Evolutionary conservation across 2,888 invertebrate species (phyloP), one percentile per base, ranked within the genome.

Genomic region (Morpho helenor): DNA sequence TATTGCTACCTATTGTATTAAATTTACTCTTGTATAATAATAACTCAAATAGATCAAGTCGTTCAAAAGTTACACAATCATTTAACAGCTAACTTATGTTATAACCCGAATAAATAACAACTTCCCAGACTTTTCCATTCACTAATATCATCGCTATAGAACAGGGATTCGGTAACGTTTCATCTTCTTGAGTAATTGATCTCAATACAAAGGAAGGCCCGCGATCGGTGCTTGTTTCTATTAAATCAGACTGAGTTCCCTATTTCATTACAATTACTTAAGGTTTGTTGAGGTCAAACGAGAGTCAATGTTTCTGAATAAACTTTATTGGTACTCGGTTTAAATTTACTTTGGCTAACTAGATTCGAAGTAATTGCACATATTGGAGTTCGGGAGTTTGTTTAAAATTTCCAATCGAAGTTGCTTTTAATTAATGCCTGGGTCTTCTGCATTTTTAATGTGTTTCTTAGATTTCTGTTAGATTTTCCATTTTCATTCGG

Each of bases 371-470:
- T 55, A 49, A 54, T 54, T 49, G 62, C 64, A 63, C 64, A 66
- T 66, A 66, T 64, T 66, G 61, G 59, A 61, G 57, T 66, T 66
- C 41, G 47, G 49, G 45, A 66, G 61, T 64, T 66, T 66, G 66
- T 60, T 57, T 60, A 60, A 64, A 66, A 62, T 66, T 66, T 66
- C 56, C 64, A 49, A 64, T 64, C 59, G 55, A 57, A 61, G 60
- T 59, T 58, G 59, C 16, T 59, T 61, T 66, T 63, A 66, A 64
- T 60, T 64, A 61, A 61, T 59, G 64, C 54, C 56, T 54, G 53
- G 51, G 55, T 64, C 55, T 58, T 56, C 60, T 61, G 52, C 62
- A 61, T 61, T 65, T 57, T 59, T 62, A 62, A 62, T 53, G 50
- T 59, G 56, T 59, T 57, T 40, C 31, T 6, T 3, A 8, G n/a